Evolutionary conservation across 2,113 vertebrate genomes (phyloP).

Genomic region (Chaenocephalus aceratus): DNA sequence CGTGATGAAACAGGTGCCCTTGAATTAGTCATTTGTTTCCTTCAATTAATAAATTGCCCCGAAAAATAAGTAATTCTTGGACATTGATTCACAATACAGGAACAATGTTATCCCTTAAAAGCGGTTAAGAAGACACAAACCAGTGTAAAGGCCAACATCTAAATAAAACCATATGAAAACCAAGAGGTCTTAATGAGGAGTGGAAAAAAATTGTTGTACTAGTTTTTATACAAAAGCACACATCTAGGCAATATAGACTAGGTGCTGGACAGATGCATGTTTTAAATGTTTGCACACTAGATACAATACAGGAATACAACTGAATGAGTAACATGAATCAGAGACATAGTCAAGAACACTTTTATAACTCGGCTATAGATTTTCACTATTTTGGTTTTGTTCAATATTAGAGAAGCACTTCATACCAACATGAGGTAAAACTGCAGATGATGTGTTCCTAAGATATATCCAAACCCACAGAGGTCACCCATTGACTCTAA

Average conservation of each 20-base stretch:
- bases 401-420: not conserved
- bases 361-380: not conserved
- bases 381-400: not conserved
- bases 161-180: not conserved
- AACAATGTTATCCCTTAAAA: not conserved
- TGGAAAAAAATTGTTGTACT: too few species aligned
- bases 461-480: not conserved
- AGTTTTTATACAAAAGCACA: not conserved
- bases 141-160: not conserved
- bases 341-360: not conserved
- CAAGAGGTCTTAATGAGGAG: too few species aligned
- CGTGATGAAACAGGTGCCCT: not conserved
- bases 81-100: not conserved
- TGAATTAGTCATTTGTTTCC: constrained; percentile 1
- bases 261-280: too few species aligned
- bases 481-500: not conserved
- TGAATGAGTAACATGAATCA: not conserved
- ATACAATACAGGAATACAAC: not conserved
- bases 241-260: too few species aligned
- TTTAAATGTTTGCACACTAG: too few species aligned
- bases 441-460: not conserved
- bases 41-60: not conserved
- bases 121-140: not conserved
- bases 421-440: not conserved
- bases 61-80: accelerated